A percentile compares a stretch with the other conserved stretches of the same genome.
Conservation (phyloP, 2,113 vertebrate species). For the Chloebia gouldiae region DNA sequence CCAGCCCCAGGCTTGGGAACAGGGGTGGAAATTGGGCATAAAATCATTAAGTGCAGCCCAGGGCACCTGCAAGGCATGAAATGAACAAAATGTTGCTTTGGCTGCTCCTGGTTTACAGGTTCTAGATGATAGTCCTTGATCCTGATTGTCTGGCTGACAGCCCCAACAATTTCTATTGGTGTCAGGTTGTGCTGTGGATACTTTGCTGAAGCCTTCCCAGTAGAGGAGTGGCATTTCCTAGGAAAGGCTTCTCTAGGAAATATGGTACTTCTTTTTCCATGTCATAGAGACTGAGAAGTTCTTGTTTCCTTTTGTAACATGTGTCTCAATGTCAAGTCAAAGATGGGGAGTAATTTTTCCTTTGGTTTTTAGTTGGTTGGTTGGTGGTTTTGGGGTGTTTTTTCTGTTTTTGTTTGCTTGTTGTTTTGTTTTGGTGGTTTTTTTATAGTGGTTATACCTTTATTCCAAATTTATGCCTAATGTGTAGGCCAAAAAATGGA, state of each 20-base stretch:
- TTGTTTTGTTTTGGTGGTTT: background rate
- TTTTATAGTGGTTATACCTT: background rate
- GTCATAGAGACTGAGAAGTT: background rate
- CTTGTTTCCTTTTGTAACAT: background rate
- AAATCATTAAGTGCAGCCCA: background rate
- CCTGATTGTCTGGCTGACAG: background rate
- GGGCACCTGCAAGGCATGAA: background rate
- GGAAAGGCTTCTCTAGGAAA: background rate
- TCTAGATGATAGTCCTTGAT: background rate
- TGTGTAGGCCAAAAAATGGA: background rate
- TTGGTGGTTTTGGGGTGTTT: background rate
- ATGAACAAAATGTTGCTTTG: background rate
- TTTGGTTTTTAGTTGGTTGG: background rate
- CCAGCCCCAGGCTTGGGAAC: background rate
- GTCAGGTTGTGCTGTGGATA: background rate
- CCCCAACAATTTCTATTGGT: background rate
- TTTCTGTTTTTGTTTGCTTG: background rate
- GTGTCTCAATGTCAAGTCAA: background rate
- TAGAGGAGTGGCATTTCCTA: background rate
- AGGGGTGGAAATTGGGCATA: background rate
- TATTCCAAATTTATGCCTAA: background rate
- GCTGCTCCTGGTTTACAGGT: background rate
- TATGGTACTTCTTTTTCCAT: background rate
- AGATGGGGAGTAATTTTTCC: background rate
- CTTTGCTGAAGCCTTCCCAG: background rate